Conservation (phyloP, 2,888 invertebrate genomes). For the Polydrusus cervinus region DNA sequence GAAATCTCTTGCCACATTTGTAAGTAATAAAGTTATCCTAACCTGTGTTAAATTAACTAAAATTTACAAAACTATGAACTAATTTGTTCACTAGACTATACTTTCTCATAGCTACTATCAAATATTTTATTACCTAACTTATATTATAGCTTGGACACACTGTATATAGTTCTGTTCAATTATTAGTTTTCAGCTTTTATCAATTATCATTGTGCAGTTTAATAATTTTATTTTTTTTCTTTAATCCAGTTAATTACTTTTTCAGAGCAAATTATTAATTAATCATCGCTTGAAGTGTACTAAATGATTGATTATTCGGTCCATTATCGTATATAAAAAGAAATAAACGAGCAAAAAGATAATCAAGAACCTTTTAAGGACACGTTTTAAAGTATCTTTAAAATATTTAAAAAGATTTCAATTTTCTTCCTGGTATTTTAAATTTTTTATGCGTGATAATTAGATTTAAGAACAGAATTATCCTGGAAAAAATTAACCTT, state of each 20-base stretch:
- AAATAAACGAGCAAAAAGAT: constrained; percentile 3
- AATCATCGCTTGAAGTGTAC: constrained; percentile 14
- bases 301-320: constrained; percentile 13
- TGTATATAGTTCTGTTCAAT: not conserved
- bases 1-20: no score
- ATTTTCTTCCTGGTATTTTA: constrained; percentile 3
- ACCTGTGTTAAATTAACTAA: no score
- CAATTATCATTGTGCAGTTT: not conserved
- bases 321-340: constrained; percentile 4
- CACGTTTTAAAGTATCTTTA: not conserved
- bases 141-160: no score
- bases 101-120: no score
- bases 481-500: no score
- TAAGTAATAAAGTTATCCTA: no score
- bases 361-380: constrained; percentile 6
- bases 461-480: no score
- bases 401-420: not conserved
- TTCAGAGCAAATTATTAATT: constrained; percentile 16
- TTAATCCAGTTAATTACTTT: not conserved
- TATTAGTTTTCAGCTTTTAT: not conserved
- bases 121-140: no score
- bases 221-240: not conserved
- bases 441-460: no score
- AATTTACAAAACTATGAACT: no score
- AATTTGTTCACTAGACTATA: no score